phyloP scores from a whole-genome alignment of 2,113 vertebrate species.

The Vidua macroura region DNA sequence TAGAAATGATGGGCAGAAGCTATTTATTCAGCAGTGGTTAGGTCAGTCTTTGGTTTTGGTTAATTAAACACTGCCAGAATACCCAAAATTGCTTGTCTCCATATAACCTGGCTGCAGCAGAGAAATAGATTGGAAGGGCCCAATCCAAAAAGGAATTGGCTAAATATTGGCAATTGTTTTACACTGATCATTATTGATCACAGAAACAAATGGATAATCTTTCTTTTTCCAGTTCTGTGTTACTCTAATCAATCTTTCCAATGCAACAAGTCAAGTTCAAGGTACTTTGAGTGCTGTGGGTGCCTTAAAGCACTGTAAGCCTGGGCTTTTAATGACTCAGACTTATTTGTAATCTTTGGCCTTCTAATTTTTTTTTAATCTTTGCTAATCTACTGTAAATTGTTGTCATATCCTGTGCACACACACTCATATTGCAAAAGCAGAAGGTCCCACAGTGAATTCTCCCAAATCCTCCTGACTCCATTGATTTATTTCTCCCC shows the following conservation, averaged over 20 bases:
- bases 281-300: neutral
- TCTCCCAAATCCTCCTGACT: neutral
- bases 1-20: slow-evolving; percentile 52
- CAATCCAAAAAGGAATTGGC: neutral
- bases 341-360: neutral
- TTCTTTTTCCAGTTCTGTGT: neutral
- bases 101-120: neutral
- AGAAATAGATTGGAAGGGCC: neutral
- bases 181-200: neutral
- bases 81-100: neutral
- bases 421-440: neutral
- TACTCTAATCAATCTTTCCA: neutral
- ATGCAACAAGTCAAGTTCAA: neutral
- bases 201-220: neutral
- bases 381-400: neutral
- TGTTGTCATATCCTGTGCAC: neutral
- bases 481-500: neutral
- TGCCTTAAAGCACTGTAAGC: neutral
- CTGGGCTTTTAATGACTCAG: neutral
- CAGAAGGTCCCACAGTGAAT: neutral
- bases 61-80: neutral
- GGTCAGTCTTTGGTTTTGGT: slow-evolving; percentile 6
- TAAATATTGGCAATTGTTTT: neutral
- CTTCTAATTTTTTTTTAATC: neutral
- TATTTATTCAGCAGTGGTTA: slow-evolving; percentile 28